These are phyloP conservation scores for Euura saliciscinereae DNA, from an alignment of 1,140 invertebrate species.

Conservation along the genomic window DNA sequence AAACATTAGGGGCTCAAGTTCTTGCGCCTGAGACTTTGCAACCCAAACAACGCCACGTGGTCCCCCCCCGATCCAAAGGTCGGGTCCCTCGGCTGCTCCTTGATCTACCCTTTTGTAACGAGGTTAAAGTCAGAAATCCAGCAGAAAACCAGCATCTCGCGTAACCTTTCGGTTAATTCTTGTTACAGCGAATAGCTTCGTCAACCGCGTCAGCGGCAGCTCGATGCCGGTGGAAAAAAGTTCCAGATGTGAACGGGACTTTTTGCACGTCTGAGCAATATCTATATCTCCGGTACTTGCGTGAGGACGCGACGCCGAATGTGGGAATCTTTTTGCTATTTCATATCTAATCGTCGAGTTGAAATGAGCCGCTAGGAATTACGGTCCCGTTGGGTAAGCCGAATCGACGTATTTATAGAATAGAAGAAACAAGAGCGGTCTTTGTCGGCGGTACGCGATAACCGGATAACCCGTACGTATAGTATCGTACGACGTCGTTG, in stretches of 20 bases:
- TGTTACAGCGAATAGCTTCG: too few relatives aligned
- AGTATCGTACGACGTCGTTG: background rate
- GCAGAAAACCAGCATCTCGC: too few relatives aligned
- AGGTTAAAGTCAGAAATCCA: background rate
- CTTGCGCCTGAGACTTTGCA: slow-evolving; percentile 10
- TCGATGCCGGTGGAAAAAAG: background rate
- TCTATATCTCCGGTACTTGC: slow-evolving; percentile 11
- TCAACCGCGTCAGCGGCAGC: background rate
- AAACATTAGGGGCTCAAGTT: background rate
- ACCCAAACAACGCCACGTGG: slow-evolving; percentile 14
- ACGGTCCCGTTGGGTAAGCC: too few relatives aligned
- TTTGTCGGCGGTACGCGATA: background rate
- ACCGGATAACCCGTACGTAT: background rate
- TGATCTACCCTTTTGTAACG: background rate
- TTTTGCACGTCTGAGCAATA: slow-evolving; percentile 42
- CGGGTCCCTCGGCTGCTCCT: background rate
- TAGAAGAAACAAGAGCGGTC: background rate
- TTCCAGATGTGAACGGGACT: slow-evolving; percentile 18
- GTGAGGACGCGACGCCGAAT: slow-evolving; percentile 32
- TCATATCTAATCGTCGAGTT: too few relatives aligned
- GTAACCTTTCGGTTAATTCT: too few relatives aligned
- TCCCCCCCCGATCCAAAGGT: background rate
- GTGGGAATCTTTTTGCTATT: slow-evolving; percentile 28
- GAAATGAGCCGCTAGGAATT: too few relatives aligned
- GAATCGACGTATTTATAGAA: too few relatives aligned